phyloP scores from a whole-genome alignment of 1,140 invertebrate genomes.

The Magallana ariakensis region DNA sequence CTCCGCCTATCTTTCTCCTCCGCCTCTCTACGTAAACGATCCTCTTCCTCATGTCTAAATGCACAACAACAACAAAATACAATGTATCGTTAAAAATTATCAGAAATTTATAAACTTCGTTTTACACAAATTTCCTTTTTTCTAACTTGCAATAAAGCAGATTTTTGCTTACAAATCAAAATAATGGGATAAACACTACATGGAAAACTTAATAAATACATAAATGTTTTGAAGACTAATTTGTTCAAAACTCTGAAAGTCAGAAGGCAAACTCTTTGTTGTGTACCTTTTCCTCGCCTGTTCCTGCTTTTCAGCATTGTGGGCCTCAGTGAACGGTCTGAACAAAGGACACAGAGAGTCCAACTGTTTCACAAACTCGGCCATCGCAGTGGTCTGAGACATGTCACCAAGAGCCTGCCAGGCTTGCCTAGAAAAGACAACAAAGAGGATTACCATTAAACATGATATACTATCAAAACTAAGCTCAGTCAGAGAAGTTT shows the following conservation, averaged over 20 bases:
- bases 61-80: conserved; percentile 47
- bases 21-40: conserved; percentile 82
- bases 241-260: background rate
- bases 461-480: no score
- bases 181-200: no score
- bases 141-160: no score
- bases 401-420: conserved; percentile 95
- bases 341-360: conserved; percentile 93
- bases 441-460: background rate
- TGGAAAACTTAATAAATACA: no score
- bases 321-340: conserved; percentile 93
- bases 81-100: background rate
- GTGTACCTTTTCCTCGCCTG: conserved; percentile 84
- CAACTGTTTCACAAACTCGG: conserved; percentile 92
- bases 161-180: no score
- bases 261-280: no score
- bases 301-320: conserved; percentile 91
- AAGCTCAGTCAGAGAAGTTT: no score
- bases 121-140: no score
- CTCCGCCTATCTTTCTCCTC: conserved; percentile 81
- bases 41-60: conserved; percentile 80
- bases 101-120: no score
- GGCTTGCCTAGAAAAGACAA: conserved; percentile 84
- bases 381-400: conserved; percentile 91
- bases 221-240: background rate